Evolutionary conservation across 2,797 vertebrate genomes (phyloP), one percentile per base, ranked within the genome.

Genomic region (Semaprochilodus insignis): DNA sequence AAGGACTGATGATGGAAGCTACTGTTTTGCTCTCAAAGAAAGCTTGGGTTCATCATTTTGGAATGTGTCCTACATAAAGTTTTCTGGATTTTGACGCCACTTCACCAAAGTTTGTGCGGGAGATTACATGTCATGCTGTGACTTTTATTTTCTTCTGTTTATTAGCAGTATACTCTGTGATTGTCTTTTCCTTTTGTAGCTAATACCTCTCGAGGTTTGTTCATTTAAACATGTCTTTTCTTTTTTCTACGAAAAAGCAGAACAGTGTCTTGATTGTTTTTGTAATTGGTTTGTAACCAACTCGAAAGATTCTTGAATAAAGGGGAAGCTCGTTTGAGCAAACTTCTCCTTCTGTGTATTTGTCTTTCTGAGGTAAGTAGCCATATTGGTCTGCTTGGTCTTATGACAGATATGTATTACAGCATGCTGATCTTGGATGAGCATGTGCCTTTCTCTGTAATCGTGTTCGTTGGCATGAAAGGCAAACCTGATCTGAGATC

Each of bases 171-270:
- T 77, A 73, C 88, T 86, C 85, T 74, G 82, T 89, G 83, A 90
- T 60, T 91, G 87, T 76, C 78, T 90, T 82, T 81, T 85, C 27
- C 80, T 80, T 90, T 86, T 85, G 75, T 84, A 90, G 88, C 85
- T 90, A 88, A 89, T 92, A 87, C 88, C 85, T 89, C 89, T 90
- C 90, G 90, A 90, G 81, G 74, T 89, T 74, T 89, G 73, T 90
- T 88, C 69, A 85, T 84, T 87, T 91, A 57, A 76, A 65, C 88
- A 88, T 88, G 85, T 87, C 59, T 88, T 88, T 25, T 77, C 87
- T 79, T 54, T 92, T 92, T 91, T 75, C 84, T 60, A 91, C 65
- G 67, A 54, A 85, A 88, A 89, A 80, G 3, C 82, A 10, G 44
- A 17, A 66, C 70, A 60, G 51, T 73, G n/a, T 4, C n/a, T 21